A percentile compares a stretch with the other conserved stretches of the same genome.
Conservation (phyloP, 2,888 invertebrate genomes). For the Brachynemurus nebulosus region DNA sequence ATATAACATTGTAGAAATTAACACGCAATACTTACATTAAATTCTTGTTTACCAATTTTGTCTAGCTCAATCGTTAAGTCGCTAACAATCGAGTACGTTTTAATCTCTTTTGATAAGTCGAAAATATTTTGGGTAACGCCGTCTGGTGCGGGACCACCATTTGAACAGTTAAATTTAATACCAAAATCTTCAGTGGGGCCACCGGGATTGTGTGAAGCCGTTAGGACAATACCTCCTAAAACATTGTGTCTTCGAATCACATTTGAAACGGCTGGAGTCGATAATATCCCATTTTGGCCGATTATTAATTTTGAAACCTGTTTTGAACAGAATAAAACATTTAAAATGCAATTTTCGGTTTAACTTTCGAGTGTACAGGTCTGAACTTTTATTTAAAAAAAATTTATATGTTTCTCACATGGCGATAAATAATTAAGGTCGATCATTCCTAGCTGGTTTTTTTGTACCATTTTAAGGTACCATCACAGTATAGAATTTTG, state of each 20-base stretch:
- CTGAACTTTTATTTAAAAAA: too few species aligned
- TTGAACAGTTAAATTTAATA: conserved; percentile 95
- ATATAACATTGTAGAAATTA: neutral
- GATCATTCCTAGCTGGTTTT: too few species aligned
- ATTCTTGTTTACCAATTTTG: conserved; percentile 52
- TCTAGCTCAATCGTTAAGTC: conserved; percentile 64
- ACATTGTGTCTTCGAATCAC: conserved; percentile 76
- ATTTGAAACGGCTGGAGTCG: conserved; percentile 94
- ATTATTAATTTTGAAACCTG: conserved; percentile 74
- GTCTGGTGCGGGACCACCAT: conserved; percentile 96
- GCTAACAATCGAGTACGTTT: conserved; percentile 65
- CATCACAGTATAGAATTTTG: too few species aligned
- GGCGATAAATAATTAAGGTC: too few species aligned
- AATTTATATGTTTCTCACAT: too few species aligned
- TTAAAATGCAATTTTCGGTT: too few species aligned
- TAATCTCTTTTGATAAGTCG: conserved; percentile 61
- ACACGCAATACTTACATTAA: conserved; percentile 35
- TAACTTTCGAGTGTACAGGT: too few species aligned
- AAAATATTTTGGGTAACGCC: conserved; percentile 78
- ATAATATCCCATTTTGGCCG: conserved; percentile 89
- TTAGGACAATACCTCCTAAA: conserved; percentile 87
- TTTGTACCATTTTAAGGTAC: too few species aligned
- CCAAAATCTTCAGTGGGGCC: conserved; percentile 97
- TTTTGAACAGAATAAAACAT: too few species aligned
- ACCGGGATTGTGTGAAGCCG: conserved; percentile 98